Evolutionary conservation across 1,140 invertebrate species (phyloP).

Genomic region (Meteorus sp.): DNA sequence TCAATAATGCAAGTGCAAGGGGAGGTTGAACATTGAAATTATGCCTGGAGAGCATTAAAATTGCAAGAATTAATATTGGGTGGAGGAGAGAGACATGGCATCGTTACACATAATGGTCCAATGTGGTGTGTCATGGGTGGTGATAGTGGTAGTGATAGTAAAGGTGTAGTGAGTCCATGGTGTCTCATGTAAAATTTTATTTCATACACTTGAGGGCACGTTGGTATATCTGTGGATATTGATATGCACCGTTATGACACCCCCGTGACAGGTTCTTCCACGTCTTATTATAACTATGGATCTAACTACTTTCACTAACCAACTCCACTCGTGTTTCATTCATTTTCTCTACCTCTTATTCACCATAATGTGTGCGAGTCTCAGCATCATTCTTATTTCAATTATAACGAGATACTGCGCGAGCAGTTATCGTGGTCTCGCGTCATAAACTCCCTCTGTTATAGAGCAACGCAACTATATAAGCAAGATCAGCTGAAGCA

Average conservation of each 20-base stretch:
- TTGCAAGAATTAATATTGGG: slow-evolving; percentile 25
- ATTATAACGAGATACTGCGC: slow-evolving; percentile 2
- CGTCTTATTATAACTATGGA: slow-evolving; percentile 54
- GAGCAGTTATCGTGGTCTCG: slow-evolving; percentile 5
- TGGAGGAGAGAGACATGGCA: not conserved
- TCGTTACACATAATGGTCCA: slow-evolving; percentile 13
- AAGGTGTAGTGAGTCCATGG: too few species aligned
- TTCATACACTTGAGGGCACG: not conserved
- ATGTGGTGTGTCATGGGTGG: not conserved
- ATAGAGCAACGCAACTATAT: too few species aligned
- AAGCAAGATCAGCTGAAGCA: too few species aligned
- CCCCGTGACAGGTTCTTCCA: slow-evolving; percentile 39
- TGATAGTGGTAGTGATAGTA: too few species aligned
- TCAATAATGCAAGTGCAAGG: slow-evolving; percentile 13
- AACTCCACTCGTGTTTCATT: slow-evolving; percentile 31
- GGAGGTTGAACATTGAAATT: slow-evolving; percentile 17
- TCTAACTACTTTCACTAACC: slow-evolving; percentile 45
- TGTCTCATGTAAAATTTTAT: slow-evolving; percentile 9
- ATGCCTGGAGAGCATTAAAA: slow-evolving; percentile 18
- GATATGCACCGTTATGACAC: slow-evolving; percentile 37
- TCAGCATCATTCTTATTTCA: slow-evolving; percentile 17
- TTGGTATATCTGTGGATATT: slow-evolving; percentile 2
- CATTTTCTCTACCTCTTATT: slow-evolving; percentile 1
- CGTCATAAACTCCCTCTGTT: slow-evolving; percentile 12
- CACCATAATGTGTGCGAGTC: not conserved